Evolutionary conservation across 2,888 invertebrate genomes (phyloP).

Genomic region (Epicampocera succincta): DNA sequence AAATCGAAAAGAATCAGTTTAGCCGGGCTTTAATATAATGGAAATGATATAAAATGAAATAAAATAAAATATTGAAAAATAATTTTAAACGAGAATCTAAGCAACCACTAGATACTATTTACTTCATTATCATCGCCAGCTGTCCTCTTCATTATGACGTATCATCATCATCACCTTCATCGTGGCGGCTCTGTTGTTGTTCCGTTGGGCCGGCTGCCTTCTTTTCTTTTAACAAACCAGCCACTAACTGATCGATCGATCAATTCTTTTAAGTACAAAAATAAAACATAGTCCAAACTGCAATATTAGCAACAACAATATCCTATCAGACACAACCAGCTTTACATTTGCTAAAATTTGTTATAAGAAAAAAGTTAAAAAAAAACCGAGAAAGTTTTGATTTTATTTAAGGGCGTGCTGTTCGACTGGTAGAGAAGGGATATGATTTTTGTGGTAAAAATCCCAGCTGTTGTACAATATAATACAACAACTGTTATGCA

Average conservation of each 20-base stretch:
- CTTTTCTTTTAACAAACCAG: conserved; percentile 45
- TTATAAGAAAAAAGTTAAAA: conserved; percentile 4
- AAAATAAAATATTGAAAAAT: conserved; percentile 53
- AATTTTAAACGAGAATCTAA: conserved; percentile 34
- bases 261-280: conserved; percentile 46
- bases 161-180: conserved; percentile 23
- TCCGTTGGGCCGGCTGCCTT: conserved; percentile 2
- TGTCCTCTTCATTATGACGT: neutral
- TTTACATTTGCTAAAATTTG: conserved; percentile 34
- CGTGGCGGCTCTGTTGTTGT: conserved; percentile 12
- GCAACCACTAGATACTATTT: conserved; percentile 33
- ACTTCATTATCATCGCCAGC: conserved; percentile 18
- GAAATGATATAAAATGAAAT: conserved; percentile 38
- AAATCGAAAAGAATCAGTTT: conserved; percentile 21
- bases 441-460: too few relatives aligned
- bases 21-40: conserved; percentile 20
- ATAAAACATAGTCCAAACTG: conserved; percentile 32
- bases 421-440: neutral
- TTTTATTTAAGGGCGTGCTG: conserved; percentile 3
- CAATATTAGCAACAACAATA: conserved; percentile 1
- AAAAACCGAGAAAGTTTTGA: conserved; percentile 32
- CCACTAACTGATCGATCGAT: conserved; percentile 65
- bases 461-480: too few relatives aligned
- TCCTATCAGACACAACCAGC: conserved; percentile 29
- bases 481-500: too few relatives aligned